These are phyloP conservation scores for Adineta ricciae DNA, from an alignment of 2,888 invertebrate genomes.

Conservation along the genomic window DNA sequence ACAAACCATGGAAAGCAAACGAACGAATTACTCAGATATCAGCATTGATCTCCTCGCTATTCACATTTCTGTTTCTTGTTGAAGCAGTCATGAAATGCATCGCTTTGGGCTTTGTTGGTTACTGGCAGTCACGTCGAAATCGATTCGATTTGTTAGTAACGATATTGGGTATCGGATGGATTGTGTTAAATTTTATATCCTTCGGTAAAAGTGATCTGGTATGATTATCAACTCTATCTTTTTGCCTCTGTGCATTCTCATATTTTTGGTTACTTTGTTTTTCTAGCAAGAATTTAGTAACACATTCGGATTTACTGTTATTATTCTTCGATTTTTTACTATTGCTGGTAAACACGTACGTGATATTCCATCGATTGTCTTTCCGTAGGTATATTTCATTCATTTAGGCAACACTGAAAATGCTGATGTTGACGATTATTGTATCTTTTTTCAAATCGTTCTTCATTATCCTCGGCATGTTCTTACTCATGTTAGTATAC, in stretches of 20 bases:
- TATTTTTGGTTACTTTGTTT: neutral
- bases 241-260: neutral
- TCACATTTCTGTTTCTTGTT: constrained; percentile 82
- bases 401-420: constrained; percentile 73
- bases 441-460: constrained; percentile 98
- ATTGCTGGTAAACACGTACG: constrained; percentile 89
- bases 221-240: no score
- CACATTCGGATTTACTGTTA: constrained; percentile 92
- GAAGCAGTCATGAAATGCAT: constrained; percentile 96
- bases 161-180: constrained; percentile 89
- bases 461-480: constrained; percentile 99
- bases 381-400: neutral
- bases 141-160: constrained; percentile 93
- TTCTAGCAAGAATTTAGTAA: constrained; percentile 52
- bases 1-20: constrained; percentile 58
- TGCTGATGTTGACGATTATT: constrained; percentile 98
- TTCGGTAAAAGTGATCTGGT: constrained; percentile 29
- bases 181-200: constrained; percentile 54
- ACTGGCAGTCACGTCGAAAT: constrained; percentile 94
- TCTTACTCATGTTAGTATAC: constrained; percentile 91
- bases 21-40: constrained; percentile 20
- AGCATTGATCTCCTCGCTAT: constrained; percentile 69
- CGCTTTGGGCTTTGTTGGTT: constrained; percentile 90
- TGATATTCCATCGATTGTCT: no score
- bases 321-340: constrained; percentile 93